Evolutionary conservation across 2,888 invertebrate species (phyloP).

Genomic region (Epiperipatus broadwayi): DNA sequence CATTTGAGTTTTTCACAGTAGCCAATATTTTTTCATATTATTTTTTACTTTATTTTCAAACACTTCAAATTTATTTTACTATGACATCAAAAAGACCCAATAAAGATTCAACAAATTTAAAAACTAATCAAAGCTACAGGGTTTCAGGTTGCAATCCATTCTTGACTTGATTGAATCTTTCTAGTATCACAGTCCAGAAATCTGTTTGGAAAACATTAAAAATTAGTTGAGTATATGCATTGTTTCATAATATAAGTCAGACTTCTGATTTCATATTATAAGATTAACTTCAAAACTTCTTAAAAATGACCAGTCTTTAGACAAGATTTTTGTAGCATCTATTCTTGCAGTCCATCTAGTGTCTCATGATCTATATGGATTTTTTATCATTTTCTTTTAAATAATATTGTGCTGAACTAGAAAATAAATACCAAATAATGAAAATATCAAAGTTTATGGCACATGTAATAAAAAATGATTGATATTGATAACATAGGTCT

Average conservation of each 20-base stretch:
- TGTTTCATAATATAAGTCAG: not conserved
- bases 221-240: not conserved
- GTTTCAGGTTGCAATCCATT: conserved; percentile 1
- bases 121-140: conserved; percentile 5
- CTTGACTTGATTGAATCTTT: conserved; percentile 1
- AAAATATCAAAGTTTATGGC: too few species aligned
- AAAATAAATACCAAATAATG: too few species aligned
- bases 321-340: conserved; percentile 8
- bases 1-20: conserved; percentile 8
- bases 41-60: not conserved
- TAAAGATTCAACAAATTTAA: conserved; percentile 7
- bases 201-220: too few species aligned
- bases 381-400: too few species aligned
- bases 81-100: conserved; percentile 4
- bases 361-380: conserved; percentile 1
- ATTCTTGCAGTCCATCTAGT: conserved; percentile 4
- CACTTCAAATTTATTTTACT: conserved; percentile 1
- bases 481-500: too few species aligned
- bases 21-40: not conserved
- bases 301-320: conserved; percentile 7
- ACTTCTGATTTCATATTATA: conserved; percentile 5
- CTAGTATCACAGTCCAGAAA: not conserved
- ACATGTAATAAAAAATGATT: too few species aligned
- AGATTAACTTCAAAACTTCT: conserved; percentile 10
- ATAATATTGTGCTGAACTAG: too few species aligned